Percentiles rank a stretch among this genome's conserved stretches.
Evolutionary conservation across 1,140 invertebrate genomes (phyloP).

Genomic region (Drosophila ogumai): DNA sequence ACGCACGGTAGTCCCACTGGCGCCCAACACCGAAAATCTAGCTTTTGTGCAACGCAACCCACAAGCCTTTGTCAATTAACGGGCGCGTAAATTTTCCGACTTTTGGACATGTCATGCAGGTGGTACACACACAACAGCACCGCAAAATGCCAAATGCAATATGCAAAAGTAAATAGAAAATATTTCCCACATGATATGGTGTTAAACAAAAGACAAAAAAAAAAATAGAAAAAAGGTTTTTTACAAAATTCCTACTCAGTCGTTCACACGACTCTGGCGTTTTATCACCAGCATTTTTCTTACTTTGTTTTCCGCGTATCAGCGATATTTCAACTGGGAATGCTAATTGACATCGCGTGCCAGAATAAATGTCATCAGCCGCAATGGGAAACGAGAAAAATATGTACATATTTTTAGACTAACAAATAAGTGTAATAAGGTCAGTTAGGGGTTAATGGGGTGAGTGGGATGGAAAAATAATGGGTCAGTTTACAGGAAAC

Average conservation of each 20-base stretch:
- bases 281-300: constrained; percentile 34
- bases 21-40: constrained; percentile 19
- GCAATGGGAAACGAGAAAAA: constrained; percentile 26
- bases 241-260: constrained; percentile 23
- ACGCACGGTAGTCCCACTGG: constrained; percentile 69
- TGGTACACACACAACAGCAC: constrained; percentile 17
- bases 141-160: constrained; percentile 18
- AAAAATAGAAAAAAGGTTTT: constrained; percentile 1
- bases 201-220: constrained; percentile 1
- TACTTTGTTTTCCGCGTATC: constrained; percentile 34
- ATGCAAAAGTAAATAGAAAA: constrained; percentile 25
- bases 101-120: constrained; percentile 43
- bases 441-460: constrained; percentile 53
- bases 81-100: constrained; percentile 65
- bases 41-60: constrained; percentile 30
- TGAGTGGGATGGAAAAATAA: not conserved
- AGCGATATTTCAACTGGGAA: constrained; percentile 42
- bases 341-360: constrained; percentile 57
- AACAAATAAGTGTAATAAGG: constrained; percentile 51
- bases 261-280: constrained; percentile 23
- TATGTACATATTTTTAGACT: constrained; percentile 49
- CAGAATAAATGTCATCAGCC: constrained; percentile 49
- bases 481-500: constrained; percentile 63
- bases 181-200: constrained; percentile 27
- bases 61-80: constrained; percentile 59